Evolutionary conservation across 2,113 vertebrate genomes (phyloP).

Genomic region (Ifrita kowaldi): DNA sequence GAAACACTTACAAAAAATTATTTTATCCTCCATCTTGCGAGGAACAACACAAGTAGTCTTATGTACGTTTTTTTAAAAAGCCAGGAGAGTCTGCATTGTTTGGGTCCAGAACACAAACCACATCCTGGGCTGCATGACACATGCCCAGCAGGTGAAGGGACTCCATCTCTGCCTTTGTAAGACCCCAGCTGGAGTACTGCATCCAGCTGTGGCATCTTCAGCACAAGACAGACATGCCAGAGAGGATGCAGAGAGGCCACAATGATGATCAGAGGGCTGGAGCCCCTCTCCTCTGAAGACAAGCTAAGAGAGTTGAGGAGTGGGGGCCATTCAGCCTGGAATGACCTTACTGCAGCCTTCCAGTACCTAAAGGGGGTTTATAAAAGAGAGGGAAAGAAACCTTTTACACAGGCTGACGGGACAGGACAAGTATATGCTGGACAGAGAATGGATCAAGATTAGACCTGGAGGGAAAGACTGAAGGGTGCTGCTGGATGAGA

Average conservation of each 20-base stretch:
- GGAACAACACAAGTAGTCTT: neutral
- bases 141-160: neutral
- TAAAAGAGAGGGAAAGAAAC: neutral
- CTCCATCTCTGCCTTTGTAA: neutral
- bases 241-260: neutral
- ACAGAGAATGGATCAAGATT: neutral
- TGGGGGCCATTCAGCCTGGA: neutral
- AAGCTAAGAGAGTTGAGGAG: neutral
- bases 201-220: neutral
- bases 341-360: neutral
- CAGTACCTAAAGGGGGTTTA: neutral
- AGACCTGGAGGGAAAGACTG: neutral
- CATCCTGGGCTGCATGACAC: neutral
- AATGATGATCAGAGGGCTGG: neutral
- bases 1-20: neutral
- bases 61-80: neutral
- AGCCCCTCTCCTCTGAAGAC: neutral
- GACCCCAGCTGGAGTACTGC: neutral
- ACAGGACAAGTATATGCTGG: neutral
- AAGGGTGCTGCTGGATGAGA: neutral
- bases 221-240: neutral
- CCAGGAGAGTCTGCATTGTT: neutral
- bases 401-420: neutral
- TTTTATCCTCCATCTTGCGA: neutral
- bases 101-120: neutral